A percentile compares a stretch with the other conserved stretches of the same genome.
phyloP scores from a whole-genome alignment of 2,888 invertebrate species.

The Perizoma flavofasciatum region DNA sequence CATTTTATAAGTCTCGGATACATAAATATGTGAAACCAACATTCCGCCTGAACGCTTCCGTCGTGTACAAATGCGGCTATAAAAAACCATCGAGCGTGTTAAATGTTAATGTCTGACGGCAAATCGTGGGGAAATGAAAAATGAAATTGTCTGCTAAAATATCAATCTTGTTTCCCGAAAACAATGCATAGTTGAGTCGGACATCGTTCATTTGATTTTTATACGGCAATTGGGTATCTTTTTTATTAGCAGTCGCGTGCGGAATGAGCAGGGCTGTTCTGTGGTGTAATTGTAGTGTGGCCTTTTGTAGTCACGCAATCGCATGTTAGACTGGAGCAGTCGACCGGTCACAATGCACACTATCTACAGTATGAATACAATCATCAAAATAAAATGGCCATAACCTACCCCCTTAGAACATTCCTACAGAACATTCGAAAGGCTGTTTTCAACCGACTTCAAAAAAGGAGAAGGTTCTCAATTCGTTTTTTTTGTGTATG shows the following conservation, averaged over 20 bases:
- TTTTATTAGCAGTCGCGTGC: constrained; percentile 70
- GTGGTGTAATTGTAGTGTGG: constrained; percentile 67
- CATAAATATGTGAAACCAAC: constrained; percentile 15
- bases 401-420: no score
- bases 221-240: constrained; percentile 53
- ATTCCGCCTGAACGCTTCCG: constrained; percentile 24
- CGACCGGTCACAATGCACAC: constrained; percentile 6
- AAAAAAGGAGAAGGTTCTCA: no score
- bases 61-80: constrained; percentile 32
- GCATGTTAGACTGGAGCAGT: constrained; percentile 52
- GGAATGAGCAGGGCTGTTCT: constrained; percentile 65
- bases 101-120: constrained; percentile 39
- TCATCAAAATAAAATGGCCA: background rate
- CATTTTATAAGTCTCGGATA: no score
- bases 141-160: constrained; percentile 45
- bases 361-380: constrained; percentile 3
- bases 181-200: constrained; percentile 42
- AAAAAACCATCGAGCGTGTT: constrained; percentile 42
- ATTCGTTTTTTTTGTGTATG: no score
- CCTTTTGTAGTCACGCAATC: constrained; percentile 71
- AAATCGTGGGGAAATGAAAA: constrained; percentile 43
- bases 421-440: no score
- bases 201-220: constrained; percentile 50
- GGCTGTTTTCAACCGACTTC: no score
- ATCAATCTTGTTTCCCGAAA: constrained; percentile 42